Base-by-base conservation (phyloP, 2,888 invertebrate species). In the Dichetophora obliterata region DNA sequence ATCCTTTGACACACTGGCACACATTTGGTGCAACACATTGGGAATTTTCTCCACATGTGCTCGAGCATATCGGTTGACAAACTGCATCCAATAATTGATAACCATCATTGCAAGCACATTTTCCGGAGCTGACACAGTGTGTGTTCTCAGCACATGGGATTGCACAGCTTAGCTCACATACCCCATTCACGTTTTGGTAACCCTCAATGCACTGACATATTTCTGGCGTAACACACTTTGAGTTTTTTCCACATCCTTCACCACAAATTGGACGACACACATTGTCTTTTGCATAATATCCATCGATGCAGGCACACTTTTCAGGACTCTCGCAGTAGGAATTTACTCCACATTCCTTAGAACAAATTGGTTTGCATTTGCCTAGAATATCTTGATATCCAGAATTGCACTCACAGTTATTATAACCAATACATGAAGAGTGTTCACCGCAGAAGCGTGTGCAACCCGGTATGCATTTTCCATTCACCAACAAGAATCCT, bases 141-240 rank as follows among this genome's bases (percentile, higher is more conserved):
- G 48, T 48, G 24, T 74, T n/a, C 2, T 48, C 19, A 50, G 50
- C 63, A 50, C 73, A 74, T 16, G 8, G 16, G 1, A 27, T 14
- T 14, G 16, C 27, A 63, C 74, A 74, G 34, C 5, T 48, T 6
- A 65, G 65, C 24, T 19, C 34, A 50, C 74, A 74, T 0, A 1
- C 16, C 4, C 8, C n/a, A 43, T 65, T 43, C 9, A 14, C 3
- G n/a, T 27, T 19, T 14, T 19, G 16, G n/a, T 74, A 74, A 37
- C 74, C 74, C 19, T 8, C 16, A 34, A 27, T 14, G 54, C 74
- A 74, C 8, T 11, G 27, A 34, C 74, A 74, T 16, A 24, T 24
- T 22, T 74, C 63, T 16, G 74, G 74, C 2, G 65, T 6, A 6
- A 34, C 52, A 19, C 74, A 74, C 11, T 74, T 63, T 11, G 74